Evolutionary conservation across 2,888 invertebrate species (phyloP).

Genomic region (Oeneis ivallda): DNA sequence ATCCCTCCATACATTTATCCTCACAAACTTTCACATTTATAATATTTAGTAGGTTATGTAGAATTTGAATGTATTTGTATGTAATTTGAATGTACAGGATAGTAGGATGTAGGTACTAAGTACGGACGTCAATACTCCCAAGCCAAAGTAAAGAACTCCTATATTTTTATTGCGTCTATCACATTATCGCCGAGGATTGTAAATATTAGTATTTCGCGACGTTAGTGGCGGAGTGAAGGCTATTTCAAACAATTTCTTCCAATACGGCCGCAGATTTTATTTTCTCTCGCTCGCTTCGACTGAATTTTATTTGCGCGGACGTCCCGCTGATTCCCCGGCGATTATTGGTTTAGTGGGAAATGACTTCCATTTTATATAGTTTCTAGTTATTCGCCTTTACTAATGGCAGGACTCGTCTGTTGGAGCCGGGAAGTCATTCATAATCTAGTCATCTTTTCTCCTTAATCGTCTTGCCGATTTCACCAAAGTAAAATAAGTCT

Average conservation of each 20-base stretch:
- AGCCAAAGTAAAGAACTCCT: background rate
- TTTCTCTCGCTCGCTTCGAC: slow-evolving; percentile 39
- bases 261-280: slow-evolving; percentile 33
- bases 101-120: background rate
- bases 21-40: too few species aligned
- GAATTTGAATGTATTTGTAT: too few species aligned
- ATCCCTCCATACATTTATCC: too few species aligned
- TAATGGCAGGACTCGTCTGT: background rate
- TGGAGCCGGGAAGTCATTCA: background rate
- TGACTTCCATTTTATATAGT: slow-evolving; percentile 6
- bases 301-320: slow-evolving; percentile 43
- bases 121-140: slow-evolving; percentile 1
- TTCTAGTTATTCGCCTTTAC: background rate
- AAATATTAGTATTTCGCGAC: slow-evolving; percentile 36
- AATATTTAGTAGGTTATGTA: too few species aligned
- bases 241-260: slow-evolving; percentile 40
- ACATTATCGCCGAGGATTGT: slow-evolving; percentile 13
- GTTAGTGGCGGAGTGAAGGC: slow-evolving; percentile 30
- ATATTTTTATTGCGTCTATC: slow-evolving; percentile 13
- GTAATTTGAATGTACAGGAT: too few species aligned
- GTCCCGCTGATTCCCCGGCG: slow-evolving; percentile 26
- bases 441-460: too few species aligned
- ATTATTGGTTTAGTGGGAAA: slow-evolving; percentile 19
- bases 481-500: too few species aligned
- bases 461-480: too few species aligned